These are phyloP conservation scores for Escarpia spicata DNA, from an alignment of 2,888 invertebrate species.

Conservation along the genomic window DNA sequence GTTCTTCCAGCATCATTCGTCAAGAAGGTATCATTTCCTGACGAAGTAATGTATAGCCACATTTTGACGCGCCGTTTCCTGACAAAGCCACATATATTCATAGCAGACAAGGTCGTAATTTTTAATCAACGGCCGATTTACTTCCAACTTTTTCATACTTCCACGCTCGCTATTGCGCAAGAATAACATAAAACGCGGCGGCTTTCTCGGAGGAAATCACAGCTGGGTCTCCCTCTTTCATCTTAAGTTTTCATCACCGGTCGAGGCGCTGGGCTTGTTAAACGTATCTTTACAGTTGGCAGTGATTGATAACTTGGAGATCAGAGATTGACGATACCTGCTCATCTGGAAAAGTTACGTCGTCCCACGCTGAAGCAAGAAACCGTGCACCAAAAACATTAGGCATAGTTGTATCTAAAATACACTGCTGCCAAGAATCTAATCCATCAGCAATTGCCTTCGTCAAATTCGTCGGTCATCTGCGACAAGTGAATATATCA, in stretches of 20 bases:
- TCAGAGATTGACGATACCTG: not conserved
- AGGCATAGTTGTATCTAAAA: not conserved
- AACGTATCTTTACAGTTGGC: not conserved
- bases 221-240: not conserved
- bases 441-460: not conserved
- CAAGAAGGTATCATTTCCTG: too few species aligned
- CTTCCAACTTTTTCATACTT: not conserved
- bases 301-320: not conserved
- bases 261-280: slow-evolving; percentile 3
- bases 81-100: too few species aligned
- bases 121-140: not conserved
- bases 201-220: not conserved
- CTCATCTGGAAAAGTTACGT: not conserved
- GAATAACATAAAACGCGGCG: not conserved
- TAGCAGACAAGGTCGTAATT: not conserved
- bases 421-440: not conserved
- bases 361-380: not conserved
- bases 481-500: not conserved
- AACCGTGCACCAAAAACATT: not conserved
- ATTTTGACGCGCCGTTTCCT: too few species aligned
- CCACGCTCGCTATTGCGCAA: not conserved
- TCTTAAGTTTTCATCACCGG: not conserved
- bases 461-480: not conserved
- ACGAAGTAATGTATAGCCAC: too few species aligned
- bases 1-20: too few species aligned